Conservation (phyloP, 2,888 invertebrate genomes). For the Idaea straminata region DNA sequence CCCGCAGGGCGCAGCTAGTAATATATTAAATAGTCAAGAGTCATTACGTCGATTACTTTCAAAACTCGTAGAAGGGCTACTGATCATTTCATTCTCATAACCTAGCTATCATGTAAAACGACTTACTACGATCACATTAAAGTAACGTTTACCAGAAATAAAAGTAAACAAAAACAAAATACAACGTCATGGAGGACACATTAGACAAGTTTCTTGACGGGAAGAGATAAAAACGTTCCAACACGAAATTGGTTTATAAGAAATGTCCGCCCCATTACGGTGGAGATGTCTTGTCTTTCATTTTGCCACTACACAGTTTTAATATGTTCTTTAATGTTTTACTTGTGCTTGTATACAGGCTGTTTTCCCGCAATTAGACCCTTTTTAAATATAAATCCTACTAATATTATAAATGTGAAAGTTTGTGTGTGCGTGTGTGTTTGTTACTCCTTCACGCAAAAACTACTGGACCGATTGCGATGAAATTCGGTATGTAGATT, state of each 20-base stretch:
- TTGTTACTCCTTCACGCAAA: too few species aligned
- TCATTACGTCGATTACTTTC: neutral
- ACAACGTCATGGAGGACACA: slow-evolving; percentile 23
- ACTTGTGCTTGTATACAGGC: too few species aligned
- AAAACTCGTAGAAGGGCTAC: neutral
- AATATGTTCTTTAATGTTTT: neutral
- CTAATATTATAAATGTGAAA: too few species aligned
- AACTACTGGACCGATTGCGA: too few species aligned
- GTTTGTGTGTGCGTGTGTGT: too few species aligned
- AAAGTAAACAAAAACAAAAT: slow-evolving; percentile 15
- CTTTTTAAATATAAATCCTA: too few species aligned
- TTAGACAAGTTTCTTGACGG: slow-evolving; percentile 27
- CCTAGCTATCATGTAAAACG: neutral
- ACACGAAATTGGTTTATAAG: slow-evolving; percentile 34
- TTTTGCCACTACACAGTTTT: slow-evolving; percentile 14
- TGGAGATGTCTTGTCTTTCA: slow-evolving; percentile 24
- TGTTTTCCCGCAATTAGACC: too few species aligned
- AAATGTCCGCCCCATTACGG: slow-evolving; percentile 21
- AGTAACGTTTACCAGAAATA: slow-evolving; percentile 5
- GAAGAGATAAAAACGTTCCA: slow-evolving; percentile 24
- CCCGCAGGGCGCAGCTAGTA: too few species aligned
- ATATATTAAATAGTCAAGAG: too few species aligned
- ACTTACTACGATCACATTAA: neutral
- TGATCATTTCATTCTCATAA: too few species aligned
- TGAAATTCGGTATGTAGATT: too few species aligned